phyloP scores from a whole-genome alignment of 2,888 invertebrate species.

The Leptopilina drosophilae region DNA sequence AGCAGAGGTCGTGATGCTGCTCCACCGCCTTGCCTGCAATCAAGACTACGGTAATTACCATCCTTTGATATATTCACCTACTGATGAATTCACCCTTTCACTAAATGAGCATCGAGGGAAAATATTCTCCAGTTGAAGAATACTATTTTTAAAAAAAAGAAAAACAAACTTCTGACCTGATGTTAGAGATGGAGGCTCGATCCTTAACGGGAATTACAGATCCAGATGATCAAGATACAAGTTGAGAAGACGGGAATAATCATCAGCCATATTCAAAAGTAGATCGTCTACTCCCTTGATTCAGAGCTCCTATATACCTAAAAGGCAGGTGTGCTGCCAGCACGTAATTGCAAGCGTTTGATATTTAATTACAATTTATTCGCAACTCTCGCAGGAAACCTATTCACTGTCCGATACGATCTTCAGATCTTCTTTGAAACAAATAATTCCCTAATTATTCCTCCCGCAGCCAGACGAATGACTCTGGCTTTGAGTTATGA shows the following conservation, averaged over 20 bases:
- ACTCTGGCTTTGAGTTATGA: constrained; percentile 47
- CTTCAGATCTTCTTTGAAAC: constrained; percentile 65
- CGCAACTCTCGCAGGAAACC: constrained; percentile 52
- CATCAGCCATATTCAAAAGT: background rate
- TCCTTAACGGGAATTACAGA: too few relatives aligned
- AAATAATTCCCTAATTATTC: constrained; percentile 72
- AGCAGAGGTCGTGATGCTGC: too few relatives aligned
- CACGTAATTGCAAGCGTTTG: constrained; percentile 72
- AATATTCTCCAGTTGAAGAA: too few relatives aligned
- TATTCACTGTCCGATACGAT: constrained; percentile 62
- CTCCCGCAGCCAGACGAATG: constrained; percentile 46
- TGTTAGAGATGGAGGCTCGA: too few relatives aligned
- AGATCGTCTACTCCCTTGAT: constrained; percentile 14
- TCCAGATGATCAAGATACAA: too few relatives aligned
- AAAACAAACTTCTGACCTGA: too few relatives aligned
- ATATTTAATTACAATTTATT: constrained; percentile 73
- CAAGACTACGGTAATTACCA: too few relatives aligned
- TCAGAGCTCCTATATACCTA: background rate
- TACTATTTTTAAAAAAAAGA: too few relatives aligned
- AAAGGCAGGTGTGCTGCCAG: constrained; percentile 60
- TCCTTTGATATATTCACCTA: too few relatives aligned
- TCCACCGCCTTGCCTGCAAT: too few relatives aligned
- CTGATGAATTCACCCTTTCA: too few relatives aligned
- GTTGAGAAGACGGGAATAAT: background rate
- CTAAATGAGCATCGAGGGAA: too few relatives aligned